Conservation (phyloP, 1,140 invertebrate genomes). For the Drosophila parvula region DNA sequence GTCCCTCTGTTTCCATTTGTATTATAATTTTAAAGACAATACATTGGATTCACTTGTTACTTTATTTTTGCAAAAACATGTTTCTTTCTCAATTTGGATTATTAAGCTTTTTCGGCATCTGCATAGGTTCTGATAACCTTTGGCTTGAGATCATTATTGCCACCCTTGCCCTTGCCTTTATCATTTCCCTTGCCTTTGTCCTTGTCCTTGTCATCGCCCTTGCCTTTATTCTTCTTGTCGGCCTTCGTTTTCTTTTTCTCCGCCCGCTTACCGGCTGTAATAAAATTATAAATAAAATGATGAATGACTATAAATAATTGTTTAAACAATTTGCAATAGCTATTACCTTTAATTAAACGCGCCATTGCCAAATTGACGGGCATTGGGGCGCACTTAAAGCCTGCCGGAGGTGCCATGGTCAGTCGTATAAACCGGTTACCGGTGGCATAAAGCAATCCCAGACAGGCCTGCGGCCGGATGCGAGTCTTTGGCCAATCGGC, state of each 20-base stretch:
- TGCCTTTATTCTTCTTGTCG: conserved; percentile 9
- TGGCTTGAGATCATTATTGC: conserved; percentile 1
- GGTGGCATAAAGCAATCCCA: conserved; percentile 69
- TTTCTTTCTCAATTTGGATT: neutral
- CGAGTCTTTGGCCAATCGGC: conserved; percentile 41
- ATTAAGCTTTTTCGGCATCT: conserved; percentile 33
- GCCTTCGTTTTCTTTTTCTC: conserved; percentile 26
- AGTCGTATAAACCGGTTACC: conserved; percentile 60
- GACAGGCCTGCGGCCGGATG: conserved; percentile 64
- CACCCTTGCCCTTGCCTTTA: conserved; percentile 17
- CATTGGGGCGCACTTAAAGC: conserved; percentile 67
- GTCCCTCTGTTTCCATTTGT: too few relatives aligned
- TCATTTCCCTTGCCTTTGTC: neutral
- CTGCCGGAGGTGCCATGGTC: conserved; percentile 45
- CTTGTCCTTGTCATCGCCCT: conserved; percentile 22
- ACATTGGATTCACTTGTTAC: neutral
- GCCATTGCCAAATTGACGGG: conserved; percentile 63
- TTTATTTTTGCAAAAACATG: neutral
- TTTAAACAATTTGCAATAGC: neutral
- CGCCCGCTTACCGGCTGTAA: neutral
- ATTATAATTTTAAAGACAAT: too few relatives aligned
- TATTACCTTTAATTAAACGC: conserved; percentile 22
- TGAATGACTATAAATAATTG: too few relatives aligned
- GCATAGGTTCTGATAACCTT: conserved; percentile 34
- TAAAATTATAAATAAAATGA: neutral